A percentile compares a stretch with the other conserved stretches of the same genome.
These are phyloP conservation scores for Chunga burmeisteri DNA, from an alignment of 2,113 vertebrate genomes.

Conservation along the genomic window DNA sequence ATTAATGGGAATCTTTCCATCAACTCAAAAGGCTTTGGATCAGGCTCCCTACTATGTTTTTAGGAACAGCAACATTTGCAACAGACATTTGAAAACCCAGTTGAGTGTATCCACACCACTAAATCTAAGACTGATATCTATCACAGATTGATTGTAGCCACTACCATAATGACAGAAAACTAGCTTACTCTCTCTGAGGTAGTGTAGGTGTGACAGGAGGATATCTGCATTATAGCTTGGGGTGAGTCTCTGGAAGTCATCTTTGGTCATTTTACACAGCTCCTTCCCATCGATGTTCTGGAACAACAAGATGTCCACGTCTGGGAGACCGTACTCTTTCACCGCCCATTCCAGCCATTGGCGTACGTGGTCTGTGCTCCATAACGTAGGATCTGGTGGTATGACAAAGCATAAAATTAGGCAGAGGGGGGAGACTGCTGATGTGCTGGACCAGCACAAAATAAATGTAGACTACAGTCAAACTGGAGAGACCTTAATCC, in stretches of 20 bases:
- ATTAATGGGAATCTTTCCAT: background rate
- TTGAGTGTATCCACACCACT: background rate
- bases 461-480: background rate
- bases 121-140: background rate
- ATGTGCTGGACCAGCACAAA: background rate
- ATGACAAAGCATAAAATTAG: background rate
- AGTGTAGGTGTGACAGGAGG: slow-evolving; percentile 90
- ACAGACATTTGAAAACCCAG: background rate
- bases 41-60: background rate
- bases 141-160: background rate
- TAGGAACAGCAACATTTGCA: background rate
- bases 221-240: slow-evolving; percentile 88
- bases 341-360: slow-evolving; percentile 92
- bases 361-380: slow-evolving; percentile 87
- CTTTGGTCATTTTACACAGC: slow-evolving; percentile 89
- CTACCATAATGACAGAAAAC: background rate
- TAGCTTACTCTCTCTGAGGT: slow-evolving; percentile 92
- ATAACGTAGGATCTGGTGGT: slow-evolving; percentile 82
- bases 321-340: slow-evolving; percentile 83
- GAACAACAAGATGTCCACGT: slow-evolving; percentile 84
- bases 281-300: slow-evolving; percentile 88
- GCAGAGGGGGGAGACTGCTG: background rate
- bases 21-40: background rate
- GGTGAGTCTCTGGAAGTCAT: slow-evolving; percentile 88
- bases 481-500: background rate